Percentiles rank a stretch among this genome's conserved stretches.
These are phyloP conservation scores for Urocyon cinereoargenteus DNA, from an alignment of 2,797 vertebrate species.

Conservation along the genomic window DNA sequence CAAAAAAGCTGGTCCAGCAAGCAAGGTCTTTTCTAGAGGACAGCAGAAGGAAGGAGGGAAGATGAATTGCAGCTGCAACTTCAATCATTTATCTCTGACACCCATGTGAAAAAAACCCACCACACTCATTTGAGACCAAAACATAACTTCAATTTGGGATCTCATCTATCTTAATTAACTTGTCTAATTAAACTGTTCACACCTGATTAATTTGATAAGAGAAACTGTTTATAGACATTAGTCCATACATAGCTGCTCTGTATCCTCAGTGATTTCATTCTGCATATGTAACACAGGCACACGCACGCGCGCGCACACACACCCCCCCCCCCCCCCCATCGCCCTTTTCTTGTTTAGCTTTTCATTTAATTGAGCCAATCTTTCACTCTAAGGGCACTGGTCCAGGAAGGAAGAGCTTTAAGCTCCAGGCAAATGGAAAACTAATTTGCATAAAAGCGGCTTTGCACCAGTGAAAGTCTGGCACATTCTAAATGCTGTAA, in stretches of 20 bases:
- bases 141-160: slow-evolving; percentile 12
- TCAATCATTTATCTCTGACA: slow-evolving; percentile 12
- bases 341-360: neutral
- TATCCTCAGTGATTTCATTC: neutral
- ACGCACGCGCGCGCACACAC: neutral
- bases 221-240: slow-evolving; percentile 1
- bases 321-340: neutral
- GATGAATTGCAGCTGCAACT: slow-evolving; percentile 11
- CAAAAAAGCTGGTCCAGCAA: neutral
- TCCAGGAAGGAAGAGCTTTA: slow-evolving; percentile 47
- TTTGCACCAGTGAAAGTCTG: slow-evolving; percentile 14
- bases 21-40: neutral
- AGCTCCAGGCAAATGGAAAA: slow-evolving; percentile 51
- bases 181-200: slow-evolving; percentile 58
- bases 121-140: neutral
- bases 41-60: neutral
- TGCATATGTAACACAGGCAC: neutral
- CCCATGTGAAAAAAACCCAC: neutral
- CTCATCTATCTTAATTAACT: slow-evolving; percentile 51
- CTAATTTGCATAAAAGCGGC: slow-evolving; percentile 62
- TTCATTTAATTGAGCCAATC: slow-evolving; percentile 21
- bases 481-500: slow-evolving; percentile 40
- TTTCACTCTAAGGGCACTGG: neutral
- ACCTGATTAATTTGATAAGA: slow-evolving; percentile 55
- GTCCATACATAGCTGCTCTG: slow-evolving; percentile 42